These are phyloP conservation scores for Indicator maculatus DNA, from an alignment of 2,113 vertebrate species.

Conservation along the genomic window DNA sequence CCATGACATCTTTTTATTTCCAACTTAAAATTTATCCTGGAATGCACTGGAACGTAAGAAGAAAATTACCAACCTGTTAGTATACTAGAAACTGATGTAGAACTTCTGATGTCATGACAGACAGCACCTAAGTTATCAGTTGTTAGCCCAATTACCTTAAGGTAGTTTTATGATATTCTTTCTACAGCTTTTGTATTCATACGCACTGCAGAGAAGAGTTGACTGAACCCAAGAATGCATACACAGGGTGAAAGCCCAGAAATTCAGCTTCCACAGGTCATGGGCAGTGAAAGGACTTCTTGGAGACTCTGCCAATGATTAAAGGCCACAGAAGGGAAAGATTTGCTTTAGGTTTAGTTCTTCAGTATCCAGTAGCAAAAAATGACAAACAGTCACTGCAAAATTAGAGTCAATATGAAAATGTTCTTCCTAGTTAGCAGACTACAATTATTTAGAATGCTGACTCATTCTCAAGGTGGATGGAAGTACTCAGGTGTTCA, in stretches of 20 bases:
- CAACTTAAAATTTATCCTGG: background rate
- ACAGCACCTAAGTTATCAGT: constrained; percentile 33
- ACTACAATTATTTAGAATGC: background rate
- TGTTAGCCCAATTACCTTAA: background rate
- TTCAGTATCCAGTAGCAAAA: background rate
- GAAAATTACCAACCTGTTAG: constrained; percentile 1
- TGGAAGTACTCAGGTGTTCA: background rate
- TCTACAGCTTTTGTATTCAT: background rate
- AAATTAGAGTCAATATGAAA: background rate
- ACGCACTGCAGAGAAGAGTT: background rate
- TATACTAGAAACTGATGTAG: background rate
- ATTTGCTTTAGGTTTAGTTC: background rate
- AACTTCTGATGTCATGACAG: constrained; percentile 23
- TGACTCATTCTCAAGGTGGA: background rate
- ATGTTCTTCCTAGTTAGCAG: background rate
- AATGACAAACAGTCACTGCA: background rate
- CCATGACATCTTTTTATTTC: background rate
- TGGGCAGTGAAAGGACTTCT: background rate
- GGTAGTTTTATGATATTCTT: background rate
- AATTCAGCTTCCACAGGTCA: background rate
- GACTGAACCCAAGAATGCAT: background rate
- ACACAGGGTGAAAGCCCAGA: background rate
- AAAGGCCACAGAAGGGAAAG: background rate
- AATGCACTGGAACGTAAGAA: background rate
- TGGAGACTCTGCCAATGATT: background rate